Evolutionary conservation across 2,797 vertebrate species (phyloP).

Genomic region (Apodemus agrarius): DNA sequence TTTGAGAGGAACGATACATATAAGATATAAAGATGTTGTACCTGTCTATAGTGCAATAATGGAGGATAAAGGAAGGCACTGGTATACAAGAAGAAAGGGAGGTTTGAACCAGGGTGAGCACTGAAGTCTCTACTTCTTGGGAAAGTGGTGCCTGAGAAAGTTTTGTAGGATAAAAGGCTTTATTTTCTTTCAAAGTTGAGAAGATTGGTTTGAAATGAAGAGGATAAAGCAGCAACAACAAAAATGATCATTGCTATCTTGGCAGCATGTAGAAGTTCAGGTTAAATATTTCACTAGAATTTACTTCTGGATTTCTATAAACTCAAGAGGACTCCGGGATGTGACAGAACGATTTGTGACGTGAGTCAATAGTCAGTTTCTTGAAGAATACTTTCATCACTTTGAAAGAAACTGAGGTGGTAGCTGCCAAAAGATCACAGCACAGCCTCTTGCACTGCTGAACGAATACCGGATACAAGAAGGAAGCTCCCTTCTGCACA

Average conservation of each 20-base stretch:
- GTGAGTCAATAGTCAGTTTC: background rate
- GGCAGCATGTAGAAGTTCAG: background rate
- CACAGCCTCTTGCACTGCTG: background rate
- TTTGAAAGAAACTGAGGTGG: background rate
- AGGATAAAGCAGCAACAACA: background rate
- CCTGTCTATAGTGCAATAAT: too few species aligned
- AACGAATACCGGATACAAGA: background rate
- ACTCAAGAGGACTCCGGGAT: background rate
- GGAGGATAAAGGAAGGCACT: too few species aligned
- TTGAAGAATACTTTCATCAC: slow-evolving; percentile 2
- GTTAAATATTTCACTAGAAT: background rate
- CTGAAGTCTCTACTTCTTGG: rapidly evolving
- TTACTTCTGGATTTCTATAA: background rate
- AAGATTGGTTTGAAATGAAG: background rate
- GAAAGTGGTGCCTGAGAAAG: background rate
- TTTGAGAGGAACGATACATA: too few species aligned
- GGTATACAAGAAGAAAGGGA: rapidly evolving
- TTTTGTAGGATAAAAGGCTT: background rate
- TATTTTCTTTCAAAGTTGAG: background rate
- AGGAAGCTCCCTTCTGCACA: slow-evolving; percentile 7
- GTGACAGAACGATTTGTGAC: background rate
- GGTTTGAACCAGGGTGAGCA: rapidly evolving
- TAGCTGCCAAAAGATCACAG: background rate
- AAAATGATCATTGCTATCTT: background rate
- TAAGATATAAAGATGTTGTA: rapidly evolving